Evolutionary conservation across 2,113 vertebrate species (phyloP).

Genomic region (Dicerorhinus sumatrensis): DNA sequence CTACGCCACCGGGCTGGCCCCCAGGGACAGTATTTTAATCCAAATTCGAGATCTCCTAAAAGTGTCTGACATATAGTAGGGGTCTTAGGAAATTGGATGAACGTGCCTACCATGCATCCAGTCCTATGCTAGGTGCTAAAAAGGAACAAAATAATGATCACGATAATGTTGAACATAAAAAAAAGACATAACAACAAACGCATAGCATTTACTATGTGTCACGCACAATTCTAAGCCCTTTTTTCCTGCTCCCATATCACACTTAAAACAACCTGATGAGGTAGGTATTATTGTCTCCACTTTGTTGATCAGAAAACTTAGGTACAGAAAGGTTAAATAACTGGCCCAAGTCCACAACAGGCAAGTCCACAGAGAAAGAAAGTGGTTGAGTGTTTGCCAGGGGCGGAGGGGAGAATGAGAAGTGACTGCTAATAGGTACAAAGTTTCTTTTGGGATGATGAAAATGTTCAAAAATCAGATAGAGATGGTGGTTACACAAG

Average conservation of each 20-base stretch:
- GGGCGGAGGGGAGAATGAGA: not conserved
- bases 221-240: not conserved
- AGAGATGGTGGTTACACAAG: not conserved
- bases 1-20: too few relatives aligned
- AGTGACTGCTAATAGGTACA: not conserved
- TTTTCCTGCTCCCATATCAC: not conserved
- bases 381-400: not conserved
- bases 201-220: not conserved
- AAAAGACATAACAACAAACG: not conserved
- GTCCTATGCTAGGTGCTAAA: not conserved
- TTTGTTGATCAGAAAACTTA: constrained; percentile 29
- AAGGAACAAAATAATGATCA: constrained; percentile 24
- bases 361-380: constrained; percentile 22
- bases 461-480: constrained; percentile 38
- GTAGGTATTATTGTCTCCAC: not conserved
- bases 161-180: constrained; percentile 27
- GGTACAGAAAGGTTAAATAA: not conserved
- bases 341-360: not conserved
- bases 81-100: not conserved
- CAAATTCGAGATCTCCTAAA: not conserved
- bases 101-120: not conserved
- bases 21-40: not conserved
- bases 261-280: not conserved
- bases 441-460: not conserved
- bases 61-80: not conserved